Percentiles rank a stretch among this genome's conserved stretches.
These are phyloP conservation scores for Pogonomyrmex californicus DNA, from an alignment of 1,140 invertebrate species.

Conservation along the genomic window DNA sequence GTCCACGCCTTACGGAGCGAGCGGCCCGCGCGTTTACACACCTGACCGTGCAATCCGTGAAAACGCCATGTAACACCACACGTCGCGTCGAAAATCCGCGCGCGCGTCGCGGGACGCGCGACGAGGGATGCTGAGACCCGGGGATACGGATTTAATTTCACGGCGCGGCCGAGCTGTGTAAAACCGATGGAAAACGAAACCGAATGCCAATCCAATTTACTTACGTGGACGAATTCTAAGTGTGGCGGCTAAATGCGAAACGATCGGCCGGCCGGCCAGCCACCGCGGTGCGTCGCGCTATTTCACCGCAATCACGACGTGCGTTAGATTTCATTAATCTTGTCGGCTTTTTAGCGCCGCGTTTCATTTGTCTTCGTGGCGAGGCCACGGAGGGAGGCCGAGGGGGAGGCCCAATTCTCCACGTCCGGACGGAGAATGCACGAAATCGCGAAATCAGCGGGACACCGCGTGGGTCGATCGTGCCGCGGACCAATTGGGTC, in stretches of 20 bases:
- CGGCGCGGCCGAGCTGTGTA: background rate
- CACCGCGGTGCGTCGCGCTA: background rate
- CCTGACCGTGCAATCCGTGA: constrained; percentile 73
- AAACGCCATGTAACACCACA: constrained; percentile 66
- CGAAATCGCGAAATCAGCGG: constrained; percentile 70
- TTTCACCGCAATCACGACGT: constrained; percentile 34
- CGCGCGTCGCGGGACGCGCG: background rate
- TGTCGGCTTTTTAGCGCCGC: constrained; percentile 67
- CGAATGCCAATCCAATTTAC: background rate
- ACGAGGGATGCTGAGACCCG: no score
- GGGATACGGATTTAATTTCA: constrained; percentile 12
- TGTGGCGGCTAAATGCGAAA: background rate
- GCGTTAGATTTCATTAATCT: constrained; percentile 71
- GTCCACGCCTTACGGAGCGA: constrained; percentile 65
- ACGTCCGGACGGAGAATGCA: constrained; percentile 59
- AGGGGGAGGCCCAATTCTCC: constrained; percentile 69
- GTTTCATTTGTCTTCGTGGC: constrained; percentile 55
- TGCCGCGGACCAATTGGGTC: constrained; percentile 73
- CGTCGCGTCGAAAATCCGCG: constrained; percentile 55
- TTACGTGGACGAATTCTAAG: constrained; percentile 3
- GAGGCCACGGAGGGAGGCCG: constrained; percentile 27
- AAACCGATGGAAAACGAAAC: background rate
- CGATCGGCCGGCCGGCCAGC: background rate
- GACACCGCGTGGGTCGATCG: constrained; percentile 71
- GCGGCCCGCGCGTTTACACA: constrained; percentile 68